Base-by-base conservation (phyloP, 2,888 invertebrate species). In the Monochamus alternatus region DNA sequence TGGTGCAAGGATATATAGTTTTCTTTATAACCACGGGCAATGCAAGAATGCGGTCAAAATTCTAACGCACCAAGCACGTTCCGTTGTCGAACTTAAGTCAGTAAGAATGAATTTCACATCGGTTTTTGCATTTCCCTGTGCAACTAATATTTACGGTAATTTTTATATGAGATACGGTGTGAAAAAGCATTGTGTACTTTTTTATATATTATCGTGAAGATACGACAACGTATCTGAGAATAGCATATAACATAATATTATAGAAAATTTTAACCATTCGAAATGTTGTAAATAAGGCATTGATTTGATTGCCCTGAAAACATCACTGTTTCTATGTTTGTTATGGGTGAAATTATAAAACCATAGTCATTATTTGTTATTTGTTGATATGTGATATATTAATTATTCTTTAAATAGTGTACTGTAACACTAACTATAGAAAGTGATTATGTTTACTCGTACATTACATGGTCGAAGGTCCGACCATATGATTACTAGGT, bases 361-460 rank as follows among this genome's bases (percentile, higher is more conserved):
- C 59, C 44, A 60, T 69, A 69, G 69, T 69, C 69, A 69, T 59
- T 69, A 69, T 60, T 69, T 30, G 60, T 31, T 47, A 31, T 60
- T 60, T 69, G 69, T 69, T 51, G 60, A 69, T 69, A 60, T 69
- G 69, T 60, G 59, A 69, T 69, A 69, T 38, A 43, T 38, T 38
- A 60, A 67, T 67, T 38, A 55, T 67, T 55, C 7, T 52, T 66
- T 32, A 30, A 47, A 38, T 67, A 5, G 32, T 60, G 31, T 60
- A 60, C 12, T 7, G n/a, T 38, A 60, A 60, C 31, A 5, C 3
- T 32, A 31, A 30, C 31, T 63, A 43, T 32, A 38, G 38, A 7
- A 38, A 38, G 0, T 7, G 38, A 38, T 38, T 38, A 4, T 38
- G 38, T 38, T 38, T 38, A 38, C 38, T 1, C 2, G 0, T 22